These are phyloP conservation scores for Leptobrachium leishanense DNA, from an alignment of 2,113 vertebrate genomes.

Conservation along the genomic window DNA sequence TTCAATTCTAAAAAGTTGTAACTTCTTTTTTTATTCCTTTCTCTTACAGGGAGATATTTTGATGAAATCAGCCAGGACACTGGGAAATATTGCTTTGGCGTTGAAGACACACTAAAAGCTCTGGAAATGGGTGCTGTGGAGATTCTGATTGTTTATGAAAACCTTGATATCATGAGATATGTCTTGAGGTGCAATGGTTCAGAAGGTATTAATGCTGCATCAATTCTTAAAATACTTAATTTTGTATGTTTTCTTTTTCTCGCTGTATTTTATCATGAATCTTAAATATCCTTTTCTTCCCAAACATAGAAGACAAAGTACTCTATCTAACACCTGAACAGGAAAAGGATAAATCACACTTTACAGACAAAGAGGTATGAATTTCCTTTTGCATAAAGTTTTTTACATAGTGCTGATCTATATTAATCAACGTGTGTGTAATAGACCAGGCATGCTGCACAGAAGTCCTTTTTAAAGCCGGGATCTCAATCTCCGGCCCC, in stretches of 20 bases:
- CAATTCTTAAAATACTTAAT: not conserved
- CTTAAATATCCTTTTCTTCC: slow-evolving; percentile 37
- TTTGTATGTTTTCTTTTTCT: not conserved
- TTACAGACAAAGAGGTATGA: slow-evolving; percentile 98
- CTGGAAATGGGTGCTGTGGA: slow-evolving; percentile 99
- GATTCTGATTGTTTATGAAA: slow-evolving; percentile 98
- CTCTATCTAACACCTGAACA: slow-evolving; percentile 97
- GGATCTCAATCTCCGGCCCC: too few relatives aligned
- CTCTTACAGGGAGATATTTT: slow-evolving; percentile 87
- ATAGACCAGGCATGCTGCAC: too few relatives aligned
- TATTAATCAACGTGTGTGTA: too few relatives aligned
- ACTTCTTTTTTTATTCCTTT: not conserved
- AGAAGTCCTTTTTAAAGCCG: too few relatives aligned
- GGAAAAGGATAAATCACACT: slow-evolving; percentile 99
- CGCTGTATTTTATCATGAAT: not conserved
- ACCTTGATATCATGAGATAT: slow-evolving; percentile 98
- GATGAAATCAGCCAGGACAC: slow-evolving; percentile 99
- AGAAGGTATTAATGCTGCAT: slow-evolving; percentile 71
- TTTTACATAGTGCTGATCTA: too few relatives aligned
- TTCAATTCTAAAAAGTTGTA: too few relatives aligned
- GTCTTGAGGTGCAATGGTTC: slow-evolving; percentile 94
- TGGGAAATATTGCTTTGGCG: slow-evolving; percentile 97
- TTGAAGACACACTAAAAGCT: slow-evolving; percentile 97
- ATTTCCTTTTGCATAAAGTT: not conserved
- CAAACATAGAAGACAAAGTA: slow-evolving; percentile 88